Percentiles rank a stretch among this genome's conserved stretches.
phyloP scores from a whole-genome alignment of 2,113 vertebrate genomes.

The Perca flavescens region DNA sequence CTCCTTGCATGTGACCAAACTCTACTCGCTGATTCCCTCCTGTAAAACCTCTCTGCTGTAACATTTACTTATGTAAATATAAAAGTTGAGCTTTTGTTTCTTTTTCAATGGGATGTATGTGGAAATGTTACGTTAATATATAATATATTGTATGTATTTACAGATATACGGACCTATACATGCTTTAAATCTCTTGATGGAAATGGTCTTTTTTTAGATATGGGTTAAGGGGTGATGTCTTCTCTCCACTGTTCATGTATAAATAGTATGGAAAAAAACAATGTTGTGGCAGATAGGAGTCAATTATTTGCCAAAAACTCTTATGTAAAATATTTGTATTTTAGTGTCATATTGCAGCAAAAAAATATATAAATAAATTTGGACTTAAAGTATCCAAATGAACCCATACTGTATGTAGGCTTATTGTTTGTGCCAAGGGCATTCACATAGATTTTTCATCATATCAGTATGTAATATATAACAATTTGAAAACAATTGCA shows the following conservation, averaged over 20 bases:
- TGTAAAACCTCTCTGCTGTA: slow-evolving; percentile 12
- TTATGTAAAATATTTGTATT: slow-evolving; percentile 31
- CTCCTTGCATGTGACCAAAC: background rate
- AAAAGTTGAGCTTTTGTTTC: slow-evolving; percentile 6
- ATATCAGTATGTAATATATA: slow-evolving; percentile 11
- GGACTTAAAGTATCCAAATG: slow-evolving; percentile 20
- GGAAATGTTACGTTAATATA: slow-evolving; percentile 17
- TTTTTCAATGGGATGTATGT: background rate
- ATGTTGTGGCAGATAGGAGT: background rate
- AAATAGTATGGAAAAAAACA: slow-evolving; percentile 10
- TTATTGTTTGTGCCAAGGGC: slow-evolving; percentile 32
- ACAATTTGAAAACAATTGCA: slow-evolving; percentile 18
- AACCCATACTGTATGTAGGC: background rate
- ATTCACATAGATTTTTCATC: background rate
- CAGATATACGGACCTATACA: slow-evolving; percentile 21
- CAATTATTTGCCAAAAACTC: slow-evolving; percentile 13
- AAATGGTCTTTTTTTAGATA: background rate
- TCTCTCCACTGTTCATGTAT: slow-evolving; percentile 20
- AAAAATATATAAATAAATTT: background rate
- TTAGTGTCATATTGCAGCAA: slow-evolving; percentile 22
- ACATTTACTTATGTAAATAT: slow-evolving; percentile 46
- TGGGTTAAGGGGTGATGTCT: background rate
- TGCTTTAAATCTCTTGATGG: slow-evolving; percentile 6
- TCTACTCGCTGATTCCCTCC: background rate
- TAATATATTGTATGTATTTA: slow-evolving; percentile 44